Conservation (phyloP, 2,797 vertebrate genomes). For the Naso thynnoides region DNA sequence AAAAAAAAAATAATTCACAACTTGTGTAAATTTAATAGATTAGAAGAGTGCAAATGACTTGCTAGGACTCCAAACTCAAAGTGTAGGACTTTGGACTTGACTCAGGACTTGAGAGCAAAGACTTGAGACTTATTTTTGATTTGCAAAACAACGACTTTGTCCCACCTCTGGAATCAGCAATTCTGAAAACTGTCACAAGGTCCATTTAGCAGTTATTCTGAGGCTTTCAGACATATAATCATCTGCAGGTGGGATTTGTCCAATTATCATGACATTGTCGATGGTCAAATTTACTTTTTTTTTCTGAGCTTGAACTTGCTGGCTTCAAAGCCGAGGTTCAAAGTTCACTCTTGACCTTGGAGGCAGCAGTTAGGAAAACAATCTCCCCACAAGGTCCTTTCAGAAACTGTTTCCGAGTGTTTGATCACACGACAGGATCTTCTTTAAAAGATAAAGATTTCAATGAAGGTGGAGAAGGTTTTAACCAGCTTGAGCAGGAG, state of each 20-base stretch:
- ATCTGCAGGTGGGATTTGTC: not conserved
- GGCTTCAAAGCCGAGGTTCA: not conserved
- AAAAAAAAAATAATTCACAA: no score
- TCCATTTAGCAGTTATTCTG: not conserved
- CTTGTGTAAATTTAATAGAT: no score
- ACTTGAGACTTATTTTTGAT: no score
- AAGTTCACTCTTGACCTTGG: constrained; percentile 12
- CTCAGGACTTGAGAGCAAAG: no score
- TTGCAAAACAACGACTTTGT: no score
- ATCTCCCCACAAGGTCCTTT: not conserved
- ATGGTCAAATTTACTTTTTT: not conserved
- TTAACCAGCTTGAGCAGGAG: not conserved
- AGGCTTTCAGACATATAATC: not conserved
- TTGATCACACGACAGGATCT: constrained; percentile 1
- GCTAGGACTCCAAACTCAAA: no score
- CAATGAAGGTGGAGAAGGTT: no score
- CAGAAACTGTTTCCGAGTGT: not conserved
- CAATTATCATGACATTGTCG: not conserved
- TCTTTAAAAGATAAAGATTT: not conserved
- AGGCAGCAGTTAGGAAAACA: not conserved
- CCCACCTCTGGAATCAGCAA: no score
- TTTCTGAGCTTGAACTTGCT: not conserved
- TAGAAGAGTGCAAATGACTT: no score
- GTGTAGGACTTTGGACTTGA: no score
- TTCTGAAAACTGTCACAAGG: not conserved